Base-by-base conservation (phyloP, 2,113 vertebrate genomes). In the Puffinus mauretanicus region DNA sequence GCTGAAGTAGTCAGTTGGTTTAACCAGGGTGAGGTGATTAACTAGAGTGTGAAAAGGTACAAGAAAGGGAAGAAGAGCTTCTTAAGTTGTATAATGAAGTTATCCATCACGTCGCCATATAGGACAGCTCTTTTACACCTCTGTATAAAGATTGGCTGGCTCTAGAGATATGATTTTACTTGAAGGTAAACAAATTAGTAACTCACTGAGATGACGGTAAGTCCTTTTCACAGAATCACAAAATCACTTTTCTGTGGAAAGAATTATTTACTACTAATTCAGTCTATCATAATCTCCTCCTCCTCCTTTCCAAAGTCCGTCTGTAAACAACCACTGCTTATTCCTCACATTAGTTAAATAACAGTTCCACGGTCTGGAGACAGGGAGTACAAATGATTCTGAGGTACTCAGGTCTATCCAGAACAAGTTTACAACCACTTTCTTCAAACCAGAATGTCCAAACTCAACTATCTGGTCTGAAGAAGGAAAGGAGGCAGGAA, bases 1-100 rank as follows among this genome's bases (percentile, higher is more conserved):
- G 71, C 29, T 71, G 65, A 94, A 87, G 62, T 81, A 92, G 69
- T 86, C 85, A 76, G 65, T 42, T 62, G 67, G 83, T 36, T 84
- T 66, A 82, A 81, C 89, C 83, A 78, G n/a, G 32, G 29, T 17
- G 38, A 62, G 84, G 91, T 82, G 94, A 97, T 89, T 86, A 92
- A 97, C 83, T 64, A 84, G 93, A 83, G 34, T 70, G 51, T 66
- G 77, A 88, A 94, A 94, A 92, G n/a, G 88, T 96, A 96, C 94
- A 97, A 95, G 96, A 91, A 97, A 97, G 76, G 80, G 76, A 97
- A 95, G 86, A 94, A 96, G 82, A 76, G 85, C 94, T 84, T 82
- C 77, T 88, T 82, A 93, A 92, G 64, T 73, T 83, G 32, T 82
- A 29, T 97, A 97, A 93, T 92, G 90, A 95, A 82, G 72, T 95